Percentiles rank a stretch among this genome's conserved stretches.
These are phyloP conservation scores for Dinocampus coccinellae DNA, from an alignment of 2,888 invertebrate species.

Conservation along the genomic window DNA sequence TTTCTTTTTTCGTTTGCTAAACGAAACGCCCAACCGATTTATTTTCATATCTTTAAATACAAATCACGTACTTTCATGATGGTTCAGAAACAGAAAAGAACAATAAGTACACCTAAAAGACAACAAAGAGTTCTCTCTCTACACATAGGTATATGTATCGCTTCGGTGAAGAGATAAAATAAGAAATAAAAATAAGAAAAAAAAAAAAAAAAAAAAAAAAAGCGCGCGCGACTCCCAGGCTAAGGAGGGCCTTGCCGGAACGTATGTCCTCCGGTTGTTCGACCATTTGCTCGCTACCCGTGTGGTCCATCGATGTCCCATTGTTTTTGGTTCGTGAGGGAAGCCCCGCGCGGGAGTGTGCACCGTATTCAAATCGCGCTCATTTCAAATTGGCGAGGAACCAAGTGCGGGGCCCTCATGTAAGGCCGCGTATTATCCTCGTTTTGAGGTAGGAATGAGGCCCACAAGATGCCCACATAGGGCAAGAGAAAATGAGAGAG, in stretches of 20 bases:
- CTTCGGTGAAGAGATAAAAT: slow-evolving; percentile 9
- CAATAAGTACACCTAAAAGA: neutral
- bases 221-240: slow-evolving; percentile 39
- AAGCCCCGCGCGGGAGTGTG: slow-evolving; percentile 31
- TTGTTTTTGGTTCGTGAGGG: slow-evolving; percentile 63
- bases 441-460: neutral
- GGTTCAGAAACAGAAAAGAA: slow-evolving; percentile 3
- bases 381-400: slow-evolving; percentile 62
- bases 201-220: slow-evolving; percentile 13
- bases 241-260: slow-evolving; percentile 58
- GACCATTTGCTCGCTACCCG: slow-evolving; percentile 70
- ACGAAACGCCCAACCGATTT: slow-evolving; percentile 6
- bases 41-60: slow-evolving; percentile 19
- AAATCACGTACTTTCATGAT: slow-evolving; percentile 22
- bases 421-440: neutral
- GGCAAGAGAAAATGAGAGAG: neutral
- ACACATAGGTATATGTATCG: neutral
- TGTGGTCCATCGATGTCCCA: slow-evolving; percentile 69
- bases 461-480: neutral
- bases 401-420: slow-evolving; percentile 39
- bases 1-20: neutral
- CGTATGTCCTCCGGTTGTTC: slow-evolving; percentile 69
- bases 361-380: slow-evolving; percentile 65
- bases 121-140: neutral
- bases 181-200: slow-evolving; percentile 18